A percentile compares a stretch with the other conserved stretches of the same genome.
Evolutionary conservation across 2,888 invertebrate species (phyloP).

Genomic region (Podabrus alpinus): DNA sequence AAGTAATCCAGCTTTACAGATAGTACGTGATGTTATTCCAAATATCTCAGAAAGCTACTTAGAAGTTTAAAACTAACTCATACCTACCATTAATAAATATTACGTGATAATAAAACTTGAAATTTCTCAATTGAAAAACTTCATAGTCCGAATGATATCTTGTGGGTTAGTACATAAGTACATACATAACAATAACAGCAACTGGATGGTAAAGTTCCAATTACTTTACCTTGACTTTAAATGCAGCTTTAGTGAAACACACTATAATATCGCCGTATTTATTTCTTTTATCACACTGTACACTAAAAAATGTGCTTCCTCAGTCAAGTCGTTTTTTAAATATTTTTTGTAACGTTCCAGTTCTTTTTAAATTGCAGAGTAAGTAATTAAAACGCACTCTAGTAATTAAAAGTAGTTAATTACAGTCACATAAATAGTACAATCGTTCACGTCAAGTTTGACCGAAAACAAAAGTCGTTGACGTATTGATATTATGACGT

Average conservation of each 20-base stretch:
- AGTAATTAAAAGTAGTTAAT: not conserved
- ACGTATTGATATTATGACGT: not conserved
- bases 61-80: not conserved
- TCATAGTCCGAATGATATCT: not conserved
- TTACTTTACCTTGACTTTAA: not conserved
- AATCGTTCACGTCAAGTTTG: not conserved
- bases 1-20: not conserved
- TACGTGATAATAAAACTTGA: not conserved
- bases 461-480: not conserved
- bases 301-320: not conserved
- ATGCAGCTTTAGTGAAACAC: not conserved
- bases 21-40: not conserved
- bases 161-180: too few species aligned
- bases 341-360: not conserved
- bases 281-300: not conserved
- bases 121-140: not conserved
- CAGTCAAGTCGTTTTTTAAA: not conserved
- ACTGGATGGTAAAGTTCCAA: not conserved
- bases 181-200: not conserved
- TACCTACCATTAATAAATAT: not conserved
- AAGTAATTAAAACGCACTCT: not conserved
- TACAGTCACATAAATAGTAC: not conserved
- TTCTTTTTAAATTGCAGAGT: not conserved
- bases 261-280: not conserved
- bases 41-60: not conserved